Conservation (phyloP, 2,797 vertebrate genomes). For the Cyprinodon diabolis region DNA sequence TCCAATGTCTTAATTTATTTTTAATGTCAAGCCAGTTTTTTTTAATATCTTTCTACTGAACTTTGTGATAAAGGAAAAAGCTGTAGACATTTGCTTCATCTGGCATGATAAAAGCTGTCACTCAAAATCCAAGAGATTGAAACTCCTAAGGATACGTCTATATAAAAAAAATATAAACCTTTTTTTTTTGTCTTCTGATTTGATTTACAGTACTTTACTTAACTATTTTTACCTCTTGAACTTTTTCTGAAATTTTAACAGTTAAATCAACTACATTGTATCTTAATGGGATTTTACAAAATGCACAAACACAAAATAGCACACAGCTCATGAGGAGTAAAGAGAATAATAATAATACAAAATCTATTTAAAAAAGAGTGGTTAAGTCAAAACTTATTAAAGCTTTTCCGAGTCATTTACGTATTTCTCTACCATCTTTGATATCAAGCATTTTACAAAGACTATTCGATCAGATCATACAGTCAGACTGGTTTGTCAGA, state of each 20-base stretch:
- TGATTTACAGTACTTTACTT: background rate
- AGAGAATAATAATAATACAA: too few species aligned
- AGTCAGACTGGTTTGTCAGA: too few species aligned
- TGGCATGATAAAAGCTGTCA: conserved; percentile 16
- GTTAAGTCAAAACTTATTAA: too few species aligned
- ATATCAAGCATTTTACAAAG: too few species aligned
- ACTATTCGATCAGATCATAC: too few species aligned
- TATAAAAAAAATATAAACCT: background rate
- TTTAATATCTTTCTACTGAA: conserved; percentile 16
- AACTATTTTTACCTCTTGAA: background rate
- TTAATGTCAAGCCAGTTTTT: conserved; percentile 14
- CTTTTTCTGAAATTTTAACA: background rate
- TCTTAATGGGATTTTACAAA: background rate
- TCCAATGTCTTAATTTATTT: conserved; percentile 34
- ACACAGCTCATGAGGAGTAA: too few species aligned
- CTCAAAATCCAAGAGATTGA: conserved; percentile 22
- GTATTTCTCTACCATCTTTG: too few species aligned
- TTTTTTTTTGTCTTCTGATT: background rate
- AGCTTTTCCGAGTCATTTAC: too few species aligned
- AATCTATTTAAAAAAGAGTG: background rate
- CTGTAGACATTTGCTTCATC: conserved; percentile 29
- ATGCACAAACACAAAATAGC: background rate
- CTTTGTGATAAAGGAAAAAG: conserved; percentile 1
- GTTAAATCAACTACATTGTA: background rate
- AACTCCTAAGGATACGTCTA: conserved; percentile 11